Conservation (phyloP, 2,797 vertebrate species). For the Todus mexicanus region DNA sequence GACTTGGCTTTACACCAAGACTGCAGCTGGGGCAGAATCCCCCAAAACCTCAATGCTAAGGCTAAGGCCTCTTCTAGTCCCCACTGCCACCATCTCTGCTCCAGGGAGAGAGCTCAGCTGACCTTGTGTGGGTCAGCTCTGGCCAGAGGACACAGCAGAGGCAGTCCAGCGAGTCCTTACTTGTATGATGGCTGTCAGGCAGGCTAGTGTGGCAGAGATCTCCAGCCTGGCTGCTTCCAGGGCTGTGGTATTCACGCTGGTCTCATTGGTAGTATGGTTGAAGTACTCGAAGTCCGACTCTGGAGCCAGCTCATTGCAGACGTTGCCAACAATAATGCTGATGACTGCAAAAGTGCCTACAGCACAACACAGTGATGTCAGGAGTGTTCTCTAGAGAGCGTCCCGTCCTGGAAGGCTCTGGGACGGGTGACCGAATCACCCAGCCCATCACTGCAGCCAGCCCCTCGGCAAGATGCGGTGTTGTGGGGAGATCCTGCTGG, state of each 20-base stretch:
- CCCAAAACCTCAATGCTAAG: not conserved
- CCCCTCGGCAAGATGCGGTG: fast-evolving
- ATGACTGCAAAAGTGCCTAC: slow-evolving; percentile 91
- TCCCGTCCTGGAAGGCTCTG: not conserved
- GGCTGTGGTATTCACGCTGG: slow-evolving; percentile 71
- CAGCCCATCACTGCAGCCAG: not conserved
- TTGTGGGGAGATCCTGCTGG: not conserved
- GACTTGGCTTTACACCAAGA: not conserved
- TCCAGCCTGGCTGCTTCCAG: slow-evolving; percentile 83
- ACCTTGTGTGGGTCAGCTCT: fast-evolving
- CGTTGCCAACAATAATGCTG: slow-evolving; percentile 90
- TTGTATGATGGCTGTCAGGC: slow-evolving; percentile 89
- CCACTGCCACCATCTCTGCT: not conserved
- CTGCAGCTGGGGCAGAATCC: not conserved
- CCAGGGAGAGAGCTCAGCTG: not conserved
- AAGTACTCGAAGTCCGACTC: slow-evolving; percentile 83
- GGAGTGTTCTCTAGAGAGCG: not conserved
- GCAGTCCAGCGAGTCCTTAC: slow-evolving; percentile 53
- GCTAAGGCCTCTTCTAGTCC: not conserved
- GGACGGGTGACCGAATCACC: not conserved
- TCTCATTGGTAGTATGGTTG: slow-evolving; percentile 78
- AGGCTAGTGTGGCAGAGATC: slow-evolving; percentile 87
- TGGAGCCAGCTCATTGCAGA: slow-evolving; percentile 85
- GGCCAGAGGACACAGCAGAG: not conserved
- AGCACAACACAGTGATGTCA: not conserved